These are phyloP conservation scores for Andricus grossulariae DNA, from an alignment of 1,140 invertebrate species.

Conservation along the genomic window DNA sequence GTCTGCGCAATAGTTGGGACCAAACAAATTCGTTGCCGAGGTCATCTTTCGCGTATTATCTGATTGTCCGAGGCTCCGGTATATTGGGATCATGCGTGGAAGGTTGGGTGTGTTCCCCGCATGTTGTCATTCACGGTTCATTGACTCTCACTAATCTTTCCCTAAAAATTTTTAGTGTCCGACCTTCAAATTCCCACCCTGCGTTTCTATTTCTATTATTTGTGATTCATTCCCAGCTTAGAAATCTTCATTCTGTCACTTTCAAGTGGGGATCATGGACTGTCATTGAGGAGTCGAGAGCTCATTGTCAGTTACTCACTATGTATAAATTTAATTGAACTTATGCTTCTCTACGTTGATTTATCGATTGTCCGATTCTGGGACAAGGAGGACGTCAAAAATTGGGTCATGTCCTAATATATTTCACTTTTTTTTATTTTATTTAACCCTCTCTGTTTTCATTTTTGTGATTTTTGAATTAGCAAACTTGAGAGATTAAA, in stretches of 20 bases:
- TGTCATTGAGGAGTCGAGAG: neutral
- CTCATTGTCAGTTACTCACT: neutral
- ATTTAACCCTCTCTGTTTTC: constrained; percentile 35
- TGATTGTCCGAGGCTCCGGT: constrained; percentile 22
- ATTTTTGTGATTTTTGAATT: neutral
- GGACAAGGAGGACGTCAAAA: constrained; percentile 25
- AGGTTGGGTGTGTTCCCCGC: constrained; percentile 50
- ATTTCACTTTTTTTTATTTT: neutral
- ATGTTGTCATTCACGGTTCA: constrained; percentile 57
- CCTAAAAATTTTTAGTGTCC: constrained; percentile 25
- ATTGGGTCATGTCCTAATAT: neutral
- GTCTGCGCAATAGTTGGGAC: neutral
- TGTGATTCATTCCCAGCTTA: neutral
- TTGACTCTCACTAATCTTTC: constrained; percentile 50
- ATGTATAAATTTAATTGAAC: neutral
- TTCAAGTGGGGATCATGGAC: neutral
- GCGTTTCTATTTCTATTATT: neutral
- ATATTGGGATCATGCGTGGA: constrained; percentile 38
- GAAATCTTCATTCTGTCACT: neutral
- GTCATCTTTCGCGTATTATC: constrained; percentile 4
- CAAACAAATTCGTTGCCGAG: constrained; percentile 12
- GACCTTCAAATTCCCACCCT: constrained; percentile 25
- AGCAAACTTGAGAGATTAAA: no score
- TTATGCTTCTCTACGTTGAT: constrained; percentile 1
- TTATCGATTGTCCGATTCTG: constrained; percentile 21